Percentiles rank a stretch among this genome's conserved stretches.
Conservation (phyloP, 1,140 invertebrate species). For the Idris sp. region DNA sequence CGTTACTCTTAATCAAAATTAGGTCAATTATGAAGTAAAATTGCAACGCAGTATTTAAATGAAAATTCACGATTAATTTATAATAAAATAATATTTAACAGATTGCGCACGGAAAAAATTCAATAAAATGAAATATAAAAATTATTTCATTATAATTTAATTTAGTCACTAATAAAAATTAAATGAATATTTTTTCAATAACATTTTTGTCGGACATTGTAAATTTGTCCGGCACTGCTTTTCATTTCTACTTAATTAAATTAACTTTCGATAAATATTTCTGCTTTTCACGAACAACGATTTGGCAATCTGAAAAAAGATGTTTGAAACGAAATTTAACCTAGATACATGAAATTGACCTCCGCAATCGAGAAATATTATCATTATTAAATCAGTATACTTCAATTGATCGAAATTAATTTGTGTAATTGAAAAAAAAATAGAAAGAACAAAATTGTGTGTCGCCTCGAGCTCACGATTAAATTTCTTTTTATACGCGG, state of each 20-base stretch:
- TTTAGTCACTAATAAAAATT: conserved; percentile 28
- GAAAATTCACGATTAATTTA: conserved; percentile 15
- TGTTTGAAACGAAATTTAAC: conserved; percentile 32
- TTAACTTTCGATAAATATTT: conserved; percentile 47
- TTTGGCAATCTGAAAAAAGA: conserved; percentile 49
- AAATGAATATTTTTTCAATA: conserved; percentile 39
- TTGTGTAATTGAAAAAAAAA: conserved; percentile 32
- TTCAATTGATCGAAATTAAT: conserved; percentile 37
- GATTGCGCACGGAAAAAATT: conserved; percentile 10
- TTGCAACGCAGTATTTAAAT: conserved; percentile 9
- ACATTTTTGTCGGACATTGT: no score
- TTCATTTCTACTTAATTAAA: conserved; percentile 46
- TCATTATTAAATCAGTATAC: conserved; percentile 27
- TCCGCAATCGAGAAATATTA: conserved; percentile 12
- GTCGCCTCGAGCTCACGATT: no score
- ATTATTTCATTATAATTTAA: conserved; percentile 31
- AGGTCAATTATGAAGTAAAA: conserved; percentile 31
- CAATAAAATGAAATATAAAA: conserved; percentile 7
- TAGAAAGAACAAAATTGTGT: no score
- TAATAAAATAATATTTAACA: conserved; percentile 31
- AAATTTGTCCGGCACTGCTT: no score
- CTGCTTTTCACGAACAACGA: background rate
- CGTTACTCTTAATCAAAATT: conserved; percentile 5
- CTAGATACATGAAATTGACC: conserved; percentile 48
- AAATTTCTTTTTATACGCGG: no score